phyloP scores from a whole-genome alignment of 2,797 vertebrate genomes.

The Siniperca scherzeri region DNA sequence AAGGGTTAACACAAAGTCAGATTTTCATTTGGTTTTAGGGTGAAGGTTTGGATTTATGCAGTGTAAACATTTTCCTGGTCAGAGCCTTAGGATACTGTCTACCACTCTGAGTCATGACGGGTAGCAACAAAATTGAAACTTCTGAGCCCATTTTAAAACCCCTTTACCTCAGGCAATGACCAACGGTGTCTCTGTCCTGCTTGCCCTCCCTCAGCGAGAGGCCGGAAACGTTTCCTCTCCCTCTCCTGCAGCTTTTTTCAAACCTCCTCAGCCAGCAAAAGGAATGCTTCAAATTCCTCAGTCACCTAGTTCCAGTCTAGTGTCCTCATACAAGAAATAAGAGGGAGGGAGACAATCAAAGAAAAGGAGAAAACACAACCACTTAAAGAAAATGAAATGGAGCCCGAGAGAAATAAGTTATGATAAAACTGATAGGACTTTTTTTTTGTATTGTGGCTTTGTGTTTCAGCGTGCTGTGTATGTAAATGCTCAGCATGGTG shows the following conservation, averaged over 20 bases:
- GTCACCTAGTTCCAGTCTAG: slow-evolving; percentile 75
- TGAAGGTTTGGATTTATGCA: slow-evolving; percentile 47
- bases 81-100: slow-evolving; percentile 42
- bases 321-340: slow-evolving; percentile 60
- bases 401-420: slow-evolving; percentile 21
- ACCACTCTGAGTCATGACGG: slow-evolving; percentile 44
- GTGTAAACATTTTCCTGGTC: slow-evolving; percentile 49
- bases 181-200: slow-evolving; percentile 54
- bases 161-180: slow-evolving; percentile 60
- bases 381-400: slow-evolving; percentile 39
- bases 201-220: slow-evolving; percentile 57
- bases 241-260: slow-evolving; percentile 60
- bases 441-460: slow-evolving; percentile 21
- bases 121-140: slow-evolving; percentile 55
- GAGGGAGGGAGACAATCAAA: slow-evolving; percentile 27
- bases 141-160: slow-evolving; percentile 47
- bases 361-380: slow-evolving; percentile 31
- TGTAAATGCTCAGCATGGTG: slow-evolving; percentile 53
- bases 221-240: slow-evolving; percentile 75
- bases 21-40: slow-evolving; percentile 37
- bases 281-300: slow-evolving; percentile 81
- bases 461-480: slow-evolving; percentile 37
- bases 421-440: slow-evolving; percentile 1
- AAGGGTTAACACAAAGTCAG: slow-evolving; percentile 16
- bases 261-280: slow-evolving; percentile 75